Evolutionary conservation across 2,888 invertebrate genomes (phyloP).

Genomic region (Nebria salina): DNA sequence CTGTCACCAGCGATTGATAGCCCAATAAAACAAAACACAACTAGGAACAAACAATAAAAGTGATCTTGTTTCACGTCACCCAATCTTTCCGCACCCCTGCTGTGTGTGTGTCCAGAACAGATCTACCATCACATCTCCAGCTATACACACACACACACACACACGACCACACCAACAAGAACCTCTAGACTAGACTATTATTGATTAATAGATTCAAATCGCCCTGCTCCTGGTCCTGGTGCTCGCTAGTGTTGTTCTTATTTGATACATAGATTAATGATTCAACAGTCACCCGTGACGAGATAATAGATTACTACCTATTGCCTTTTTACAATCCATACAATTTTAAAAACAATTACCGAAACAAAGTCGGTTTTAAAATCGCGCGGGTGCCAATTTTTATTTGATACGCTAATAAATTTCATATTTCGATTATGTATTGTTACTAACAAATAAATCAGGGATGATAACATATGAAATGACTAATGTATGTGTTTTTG

Average conservation of each 20-base stretch:
- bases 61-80: constrained; percentile 9
- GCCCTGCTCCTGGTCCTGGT: background rate
- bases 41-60: constrained; percentile 32
- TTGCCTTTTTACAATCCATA: background rate
- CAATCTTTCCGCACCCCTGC: background rate
- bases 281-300: constrained; percentile 22
- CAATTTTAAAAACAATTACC: no score
- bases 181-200: background rate
- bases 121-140: background rate
- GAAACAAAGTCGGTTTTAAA: no score
- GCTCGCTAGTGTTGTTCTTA: background rate
- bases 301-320: constrained; percentile 18
- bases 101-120: background rate
- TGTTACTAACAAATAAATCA: no score
- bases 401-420: no score
- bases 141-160: background rate
- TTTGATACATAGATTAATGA: constrained; percentile 21
- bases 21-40: constrained; percentile 40
- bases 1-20: constrained; percentile 36
- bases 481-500: background rate
- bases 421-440: no score
- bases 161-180: background rate
- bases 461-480: no score
- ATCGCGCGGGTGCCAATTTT: no score
- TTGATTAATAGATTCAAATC: constrained; percentile 34